A percentile compares a stretch with the other conserved stretches of the same genome.
Evolutionary conservation across 2,113 vertebrate genomes (phyloP).

Genomic region (Nycticebus coucang): DNA sequence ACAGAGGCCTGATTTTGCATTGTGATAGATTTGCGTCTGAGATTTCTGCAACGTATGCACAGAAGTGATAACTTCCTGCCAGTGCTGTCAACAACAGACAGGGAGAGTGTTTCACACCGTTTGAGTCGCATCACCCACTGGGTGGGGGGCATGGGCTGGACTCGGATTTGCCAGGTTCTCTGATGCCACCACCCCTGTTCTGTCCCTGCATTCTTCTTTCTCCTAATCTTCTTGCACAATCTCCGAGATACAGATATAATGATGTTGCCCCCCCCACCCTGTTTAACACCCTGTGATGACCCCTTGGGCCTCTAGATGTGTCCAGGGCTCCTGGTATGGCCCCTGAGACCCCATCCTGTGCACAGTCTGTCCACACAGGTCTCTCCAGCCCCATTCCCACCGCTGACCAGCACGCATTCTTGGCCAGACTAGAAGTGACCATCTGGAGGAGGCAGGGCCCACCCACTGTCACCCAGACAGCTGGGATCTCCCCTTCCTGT

Average conservation of each 20-base stretch:
- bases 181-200: neutral
- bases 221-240: neutral
- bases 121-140: neutral
- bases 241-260: neutral
- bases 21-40: neutral
- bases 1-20: neutral
- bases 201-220: neutral
- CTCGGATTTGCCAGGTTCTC: too few relatives aligned
- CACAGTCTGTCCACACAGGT: neutral
- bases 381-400: neutral
- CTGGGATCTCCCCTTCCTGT: neutral
- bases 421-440: neutral
- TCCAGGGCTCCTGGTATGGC: neutral
- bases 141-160: neutral
- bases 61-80: neutral
- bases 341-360: neutral
- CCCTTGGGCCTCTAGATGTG: neutral
- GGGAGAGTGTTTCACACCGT: neutral
- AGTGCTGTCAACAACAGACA: neutral
- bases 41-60: neutral
- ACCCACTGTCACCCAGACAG: neutral
- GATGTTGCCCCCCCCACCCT: neutral
- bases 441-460: neutral
- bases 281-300: neutral
- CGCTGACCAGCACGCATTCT: neutral